These are phyloP conservation scores for Lytechinus variegatus DNA, from an alignment of 35 echinoderm and acorn worm species.

Conservation along the genomic window DNA sequence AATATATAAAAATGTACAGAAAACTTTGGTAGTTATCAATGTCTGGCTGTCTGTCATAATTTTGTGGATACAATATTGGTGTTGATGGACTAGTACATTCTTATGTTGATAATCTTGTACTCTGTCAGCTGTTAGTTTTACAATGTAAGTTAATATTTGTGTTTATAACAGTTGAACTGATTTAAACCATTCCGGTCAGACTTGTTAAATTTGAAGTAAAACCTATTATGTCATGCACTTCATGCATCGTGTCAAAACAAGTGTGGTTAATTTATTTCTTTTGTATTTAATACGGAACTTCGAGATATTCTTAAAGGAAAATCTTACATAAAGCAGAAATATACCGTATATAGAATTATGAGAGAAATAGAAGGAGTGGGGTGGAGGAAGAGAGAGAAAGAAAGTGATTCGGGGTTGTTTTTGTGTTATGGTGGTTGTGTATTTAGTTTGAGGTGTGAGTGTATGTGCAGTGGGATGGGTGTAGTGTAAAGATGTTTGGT, in stretches of 20 bases:
- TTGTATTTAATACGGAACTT: no score
- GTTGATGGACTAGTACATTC: background rate
- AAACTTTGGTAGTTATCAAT: background rate
- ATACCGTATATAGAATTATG: background rate
- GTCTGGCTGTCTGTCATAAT: background rate
- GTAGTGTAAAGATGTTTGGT: no score
- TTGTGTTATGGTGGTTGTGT: no score
- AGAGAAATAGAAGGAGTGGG: background rate
- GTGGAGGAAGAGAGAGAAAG: background rate
- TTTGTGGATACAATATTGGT: background rate
- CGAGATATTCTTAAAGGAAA: no score
- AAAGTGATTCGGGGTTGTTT: background rate
- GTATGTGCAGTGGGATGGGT: no score
- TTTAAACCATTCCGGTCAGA: constrained; percentile 4
- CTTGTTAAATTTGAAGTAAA: background rate
- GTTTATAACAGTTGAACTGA: constrained; percentile 43
- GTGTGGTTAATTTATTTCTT: background rate
- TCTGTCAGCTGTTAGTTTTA: constrained; percentile 25
- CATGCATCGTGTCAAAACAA: background rate
- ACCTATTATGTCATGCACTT: background rate
- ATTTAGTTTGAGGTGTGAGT: no score
- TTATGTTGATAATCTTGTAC: background rate
- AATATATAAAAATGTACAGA: background rate
- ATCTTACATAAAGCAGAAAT: no score
- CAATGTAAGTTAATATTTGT: constrained; percentile 29